phyloP scores from a whole-genome alignment of 2,797 vertebrate species.

The Scarus forsteni region DNA sequence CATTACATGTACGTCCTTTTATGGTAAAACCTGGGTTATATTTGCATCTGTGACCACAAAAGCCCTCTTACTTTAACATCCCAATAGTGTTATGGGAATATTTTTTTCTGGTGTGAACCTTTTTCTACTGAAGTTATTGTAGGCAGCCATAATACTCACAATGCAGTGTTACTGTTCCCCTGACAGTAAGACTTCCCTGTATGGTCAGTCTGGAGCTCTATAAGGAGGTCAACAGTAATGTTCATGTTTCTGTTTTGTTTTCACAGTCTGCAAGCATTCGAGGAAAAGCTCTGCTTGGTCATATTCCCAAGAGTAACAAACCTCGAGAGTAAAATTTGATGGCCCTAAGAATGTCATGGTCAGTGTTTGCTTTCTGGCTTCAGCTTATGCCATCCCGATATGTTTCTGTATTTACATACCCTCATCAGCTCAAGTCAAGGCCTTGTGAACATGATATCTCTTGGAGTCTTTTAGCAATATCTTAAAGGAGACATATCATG shows the following conservation, averaged over 20 bases:
- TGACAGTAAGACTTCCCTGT: background rate
- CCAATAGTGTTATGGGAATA: background rate
- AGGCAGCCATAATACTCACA: background rate
- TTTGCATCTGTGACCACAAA: background rate
- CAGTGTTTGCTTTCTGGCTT: too few relatives aligned
- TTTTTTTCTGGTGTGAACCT: background rate
- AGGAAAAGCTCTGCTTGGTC: background rate
- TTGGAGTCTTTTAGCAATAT: too few relatives aligned
- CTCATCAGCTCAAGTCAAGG: too few relatives aligned
- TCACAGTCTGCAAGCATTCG: background rate
- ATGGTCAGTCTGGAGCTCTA: background rate
- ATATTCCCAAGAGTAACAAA: background rate
- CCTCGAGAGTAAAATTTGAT: too few relatives aligned
- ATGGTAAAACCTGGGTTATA: background rate
- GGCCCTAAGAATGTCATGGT: too few relatives aligned
- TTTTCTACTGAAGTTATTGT: background rate
- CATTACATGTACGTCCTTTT: background rate
- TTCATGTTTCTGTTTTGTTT: background rate
- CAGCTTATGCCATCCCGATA: too few relatives aligned
- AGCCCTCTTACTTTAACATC: background rate
- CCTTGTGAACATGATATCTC: too few relatives aligned
- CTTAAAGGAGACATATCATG: too few relatives aligned
- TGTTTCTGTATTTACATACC: too few relatives aligned
- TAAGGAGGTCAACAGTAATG: constrained; percentile 2
- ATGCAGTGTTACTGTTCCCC: background rate